These are phyloP conservation scores for Polymixis flavicincta DNA, from an alignment of 2,888 invertebrate species.

Conservation along the genomic window DNA sequence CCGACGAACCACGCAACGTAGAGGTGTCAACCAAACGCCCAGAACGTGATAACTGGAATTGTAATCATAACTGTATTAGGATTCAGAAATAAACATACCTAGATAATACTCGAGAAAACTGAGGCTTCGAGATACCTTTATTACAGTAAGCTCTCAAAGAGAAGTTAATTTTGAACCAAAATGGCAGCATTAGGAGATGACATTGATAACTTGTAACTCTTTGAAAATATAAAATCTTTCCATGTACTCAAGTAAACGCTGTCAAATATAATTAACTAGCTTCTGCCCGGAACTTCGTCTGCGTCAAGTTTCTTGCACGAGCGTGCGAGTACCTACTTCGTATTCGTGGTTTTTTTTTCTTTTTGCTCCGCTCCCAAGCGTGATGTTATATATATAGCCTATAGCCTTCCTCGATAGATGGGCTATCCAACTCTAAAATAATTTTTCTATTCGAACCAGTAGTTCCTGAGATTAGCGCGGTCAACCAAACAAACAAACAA, in stretches of 20 bases:
- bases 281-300: too few relatives aligned
- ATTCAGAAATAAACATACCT: slow-evolving; percentile 33
- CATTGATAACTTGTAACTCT: neutral
- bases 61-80: neutral
- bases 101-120: slow-evolving; percentile 14
- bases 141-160: slow-evolving; percentile 6
- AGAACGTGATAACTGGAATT: slow-evolving; percentile 29
- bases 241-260: neutral
- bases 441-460: too few relatives aligned
- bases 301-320: too few relatives aligned
- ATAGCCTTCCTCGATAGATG: too few relatives aligned
- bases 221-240: neutral
- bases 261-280: neutral
- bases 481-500: too few relatives aligned
- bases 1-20: neutral
- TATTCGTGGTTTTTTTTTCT: too few relatives aligned
- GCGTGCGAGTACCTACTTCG: too few relatives aligned
- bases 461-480: too few relatives aligned
- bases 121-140: slow-evolving; percentile 12
- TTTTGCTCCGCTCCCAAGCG: too few relatives aligned
- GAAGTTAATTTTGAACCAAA: slow-evolving; percentile 23
- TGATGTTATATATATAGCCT: too few relatives aligned
- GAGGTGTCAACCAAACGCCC: slow-evolving; percentile 6
- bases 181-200: neutral
- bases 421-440: too few relatives aligned